Base-by-base conservation (phyloP, 2,797 vertebrate genomes). In the Etheostoma perlongum region DNA sequence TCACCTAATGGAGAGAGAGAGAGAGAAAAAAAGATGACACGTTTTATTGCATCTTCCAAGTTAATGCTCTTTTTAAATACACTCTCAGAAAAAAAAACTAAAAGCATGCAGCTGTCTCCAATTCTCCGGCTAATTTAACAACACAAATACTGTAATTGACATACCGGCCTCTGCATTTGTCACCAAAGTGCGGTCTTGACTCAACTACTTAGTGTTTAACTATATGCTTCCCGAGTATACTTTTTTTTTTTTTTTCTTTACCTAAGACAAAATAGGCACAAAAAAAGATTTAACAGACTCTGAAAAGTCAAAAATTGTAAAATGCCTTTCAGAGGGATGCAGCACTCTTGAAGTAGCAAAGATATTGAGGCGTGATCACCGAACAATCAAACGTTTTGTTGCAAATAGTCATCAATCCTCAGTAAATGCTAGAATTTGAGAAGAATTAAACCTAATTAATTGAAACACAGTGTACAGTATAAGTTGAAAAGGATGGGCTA, bases 1-100 rank as follows among this genome's bases (percentile, higher is more conserved):
- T 73, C 73, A 78, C 73, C 74, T 85, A 90, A 89, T 89, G 67
- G 61, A 55, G 51, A 65, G 47, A 57, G 36, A 40, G 46, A 30
- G 58, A 49, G 62, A 66, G n/a, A 53, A 27, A 40, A 27, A 25
- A 19, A 27, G 61, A 84, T 69, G 53, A 80, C 71, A 83, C 68
- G 72, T 85, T 64, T 75, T 53, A 80, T 52, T 72, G n/a, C 67
- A 30, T 53, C 58, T 74, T 78, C 47, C 83, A 78, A 84, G 78
- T 72, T 46, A 68, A 66, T 44, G 15, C 49, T 84, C 65, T 85
- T 86, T 83, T 71, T 58, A 76, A 77, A 27, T 48, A 33, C 18
- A 59, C 21, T 67, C 27, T n/a, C 1, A 23, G 15, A 51, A 23
- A 13, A 51, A 25, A 64, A 58, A 83, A 73, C 78, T 40, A 64